Base-by-base conservation (phyloP, 2,113 vertebrate species). In the Fulmarus glacialis region DNA sequence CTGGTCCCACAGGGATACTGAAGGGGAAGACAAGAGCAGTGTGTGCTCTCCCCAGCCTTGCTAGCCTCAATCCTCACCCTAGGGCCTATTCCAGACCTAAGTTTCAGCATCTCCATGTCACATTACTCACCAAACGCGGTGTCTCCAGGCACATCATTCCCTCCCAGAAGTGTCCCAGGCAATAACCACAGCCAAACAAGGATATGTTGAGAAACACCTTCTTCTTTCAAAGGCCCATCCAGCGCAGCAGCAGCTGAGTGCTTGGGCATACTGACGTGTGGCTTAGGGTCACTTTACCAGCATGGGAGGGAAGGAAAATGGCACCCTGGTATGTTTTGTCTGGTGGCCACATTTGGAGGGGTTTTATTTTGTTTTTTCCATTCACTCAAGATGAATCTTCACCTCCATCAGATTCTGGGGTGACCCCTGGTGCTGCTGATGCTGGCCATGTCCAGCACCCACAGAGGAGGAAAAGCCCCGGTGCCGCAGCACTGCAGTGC, bases 121-220 rank as follows among this genome's bases (percentile, higher is more conserved):
- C 12, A 40, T 66, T 66, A 56, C 40, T 89, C 45, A 47, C 26
- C 0, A 0, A 15, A 40, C 1, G 0, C 0, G 0, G 45, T 42
- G 36, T n/a, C 34, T 83, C 36, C 36, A 43, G 21, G 16, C 40
- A 36, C 8, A 17, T 52, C 26, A 14, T 56, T 87, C 27, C 14
- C 34, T 70, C 55, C 21, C 48, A 56, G 38, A 29, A 53, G n/a
- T 38, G 43, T 72, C 17, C 50, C 43, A 63, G 59, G 63, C 59
- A 68, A 58, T 73, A 73, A 64, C 18, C 30, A 52, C 45, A 56
- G 34, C 27, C 83, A 62, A 80, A 73, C 19, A 36, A 70, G 14
- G 32, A 16, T 59, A 23, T 6, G 4, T 21, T 30, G 70, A 87
- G 27, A 90, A 92, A 63, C 52, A 42, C 22, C 20, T 52, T 36